Base-by-base conservation (phyloP, 2,888 invertebrate species). In the Icerya purchasi region DNA sequence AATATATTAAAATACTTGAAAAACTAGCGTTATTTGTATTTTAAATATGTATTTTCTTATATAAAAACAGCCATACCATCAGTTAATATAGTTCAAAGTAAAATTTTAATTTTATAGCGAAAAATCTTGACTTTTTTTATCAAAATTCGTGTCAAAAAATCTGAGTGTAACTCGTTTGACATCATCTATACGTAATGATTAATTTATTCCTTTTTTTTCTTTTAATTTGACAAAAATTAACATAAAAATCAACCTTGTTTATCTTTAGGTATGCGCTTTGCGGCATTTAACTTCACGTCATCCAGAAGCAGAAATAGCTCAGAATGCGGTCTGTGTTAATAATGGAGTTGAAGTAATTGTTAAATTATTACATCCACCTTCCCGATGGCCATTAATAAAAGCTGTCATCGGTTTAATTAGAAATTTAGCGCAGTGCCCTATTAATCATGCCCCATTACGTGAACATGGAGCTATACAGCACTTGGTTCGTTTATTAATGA, bases 221-320 rank as follows among this genome's bases (percentile, higher is more conserved):
- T n/a, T n/a, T n/a, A n/a, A n/a, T n/a, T n/a, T n/a, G n/a, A n/a
- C n/a, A n/a, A n/a, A n/a, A n/a, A n/a, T n/a, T n/a, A n/a, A n/a
- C n/a, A n/a, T n/a, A 18, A 49, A 14, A 49, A 14, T 49, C 21
- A 18, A n/a, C 49, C 10, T 20, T 53, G n/a, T n/a, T n/a, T n/a
- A n/a, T 51, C 57, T 53, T 1, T 21, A 67, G 67, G 66, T 98
- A 18, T 99, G 98, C 74, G 96, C 97, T 58, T 77, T 98, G 59
- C 83, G 98, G 60, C 98, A 99, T 71, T 78, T 99, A 69, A 98
- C 98, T 1, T 92, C 93, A 51, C 83, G 97, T 52, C 97, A 98
- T 71, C 83, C 86, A 14, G 93, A 96, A 69, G 87, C 93, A 53
- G 94, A 94, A 75, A 83, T 90, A 81, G 98, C 97, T 36, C 97